Base-by-base conservation (phyloP, 2,888 invertebrate genomes). In the Eristalis intricaria region DNA sequence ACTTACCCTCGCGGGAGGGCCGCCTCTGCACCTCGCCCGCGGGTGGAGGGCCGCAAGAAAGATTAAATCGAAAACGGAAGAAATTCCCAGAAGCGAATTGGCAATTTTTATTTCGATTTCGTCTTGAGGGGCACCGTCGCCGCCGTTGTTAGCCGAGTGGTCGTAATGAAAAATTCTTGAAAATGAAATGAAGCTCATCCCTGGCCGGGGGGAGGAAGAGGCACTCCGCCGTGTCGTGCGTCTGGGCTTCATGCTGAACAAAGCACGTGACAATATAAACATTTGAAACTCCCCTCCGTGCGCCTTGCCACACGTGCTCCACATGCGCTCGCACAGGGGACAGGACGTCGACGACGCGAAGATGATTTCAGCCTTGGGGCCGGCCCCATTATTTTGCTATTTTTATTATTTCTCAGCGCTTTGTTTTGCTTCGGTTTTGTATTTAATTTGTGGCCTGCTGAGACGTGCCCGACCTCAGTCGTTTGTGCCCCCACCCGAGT, bases 21-120 rank as follows among this genome's bases (percentile, higher is more conserved):
- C 56, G 40, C 7, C n/a, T n/a, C n/a, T n/a, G n/a, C n/a, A n/a
- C n/a, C n/a, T n/a, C n/a, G 0, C 56, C 19, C 68, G 15, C 2
- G 22, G 5, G 4, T 58, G 11, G 10, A 1, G 11, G 10, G 23
- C 50, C 43, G 22, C 65, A 43, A 22, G 32, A 76, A 81, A 71
- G 43, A 74, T 82, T 80, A 68, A 80, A 85, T 77, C 69, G 82
- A 85, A 85, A 85, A 82, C 64, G 63, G 60, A 58, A 10, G 4
- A 40, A 75, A 75, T 35, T 64, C 75, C 70, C 64, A 65, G 56
- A 79, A 69, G 73, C 64, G 64, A 82, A 77, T 85, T 85, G 85
- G 38, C 82, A 82, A 85, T 81, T 82, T 77, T 85, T 61, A 82
- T 82, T 77, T 77, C 60, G 76, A 81, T 81, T 77, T 71, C 61